Base-by-base conservation (phyloP, 2,113 vertebrate genomes). In the Lynx canadensis region DNA sequence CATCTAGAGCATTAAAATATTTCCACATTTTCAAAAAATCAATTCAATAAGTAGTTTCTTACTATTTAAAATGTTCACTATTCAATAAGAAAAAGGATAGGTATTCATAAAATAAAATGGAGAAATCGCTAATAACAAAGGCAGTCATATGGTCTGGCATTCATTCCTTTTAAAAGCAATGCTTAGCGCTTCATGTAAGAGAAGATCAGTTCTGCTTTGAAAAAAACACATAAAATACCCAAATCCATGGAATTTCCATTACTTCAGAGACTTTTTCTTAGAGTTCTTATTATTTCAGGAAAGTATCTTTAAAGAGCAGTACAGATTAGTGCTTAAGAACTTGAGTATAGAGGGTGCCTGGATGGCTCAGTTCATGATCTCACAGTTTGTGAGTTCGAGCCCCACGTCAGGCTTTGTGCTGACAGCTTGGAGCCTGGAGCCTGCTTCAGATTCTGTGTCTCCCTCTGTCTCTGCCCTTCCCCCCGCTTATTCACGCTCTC, bases 81-180 rank as follows among this genome's bases (percentile, higher is more conserved):
- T 93, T 95, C 85, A 89, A 52, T 91, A 91, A 0, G 5, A 36
- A 90, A 96, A 90, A 41, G 14, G 71, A 91, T 83, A 65, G 38
- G 21, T 82, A 97, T 97, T 96, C 45, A 95, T 74, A 96, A 95
- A 97, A 97, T 95, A 79, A 92, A 96, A 57, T 88, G 31, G 78
- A 14, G 10, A 97, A 96, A 89, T 71, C 2, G 5, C 73, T 93
- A 81, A 36, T 69, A 68, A 95, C 38, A 88, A 94, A 97, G 25
- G 33, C 33, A 95, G 4, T 38, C 57, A 52, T 31, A 16, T 81
- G 31, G 81, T 11, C 55, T 78, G 45, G 66, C 27, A 92, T 63
- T 79, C 45, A 86, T 38, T 85, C 12, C 57, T 95, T 95, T 93
- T 85, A 65, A 95, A 97, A 91, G 80, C 18, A 71, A 23, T 65